A percentile compares a stretch with the other conserved stretches of the same genome.
Conservation (phyloP, 2,888 invertebrate genomes). For the Globia sparganii region DNA sequence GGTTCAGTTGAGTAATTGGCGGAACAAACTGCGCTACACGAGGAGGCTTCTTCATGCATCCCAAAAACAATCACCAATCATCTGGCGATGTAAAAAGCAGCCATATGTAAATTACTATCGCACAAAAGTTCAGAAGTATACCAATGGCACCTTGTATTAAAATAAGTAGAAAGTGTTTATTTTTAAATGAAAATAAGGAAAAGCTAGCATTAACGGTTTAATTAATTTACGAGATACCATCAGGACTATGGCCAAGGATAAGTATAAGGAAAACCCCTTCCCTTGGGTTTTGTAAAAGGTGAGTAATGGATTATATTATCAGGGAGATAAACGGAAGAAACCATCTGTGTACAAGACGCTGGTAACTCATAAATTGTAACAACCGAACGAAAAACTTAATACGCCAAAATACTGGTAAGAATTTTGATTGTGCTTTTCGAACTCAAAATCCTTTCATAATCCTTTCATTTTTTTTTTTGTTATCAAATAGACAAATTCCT, state of each 20-base stretch:
- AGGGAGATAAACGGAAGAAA: slow-evolving; percentile 19
- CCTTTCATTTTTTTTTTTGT: too few relatives aligned
- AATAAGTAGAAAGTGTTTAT: background rate
- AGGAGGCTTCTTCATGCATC: too few relatives aligned
- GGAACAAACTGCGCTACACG: too few relatives aligned
- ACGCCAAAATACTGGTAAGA: background rate
- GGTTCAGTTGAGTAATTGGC: too few relatives aligned
- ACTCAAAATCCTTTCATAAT: background rate
- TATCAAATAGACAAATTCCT: background rate
- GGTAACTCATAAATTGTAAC: background rate
- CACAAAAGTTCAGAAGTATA: background rate
- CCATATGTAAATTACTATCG: background rate
- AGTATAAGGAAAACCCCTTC: slow-evolving; percentile 49
- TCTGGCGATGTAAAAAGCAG: too few relatives aligned
- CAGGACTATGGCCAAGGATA: slow-evolving; percentile 35
- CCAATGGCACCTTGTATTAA: background rate
- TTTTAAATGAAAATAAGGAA: slow-evolving; percentile 24
- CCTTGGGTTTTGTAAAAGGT: slow-evolving; percentile 40
- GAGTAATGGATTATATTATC: slow-evolving; percentile 43
- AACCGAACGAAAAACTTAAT: background rate
- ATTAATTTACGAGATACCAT: slow-evolving; percentile 51
- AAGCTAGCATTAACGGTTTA: slow-evolving; percentile 8
- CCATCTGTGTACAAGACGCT: background rate
- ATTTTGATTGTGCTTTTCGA: background rate
- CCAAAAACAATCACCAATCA: too few relatives aligned